Conservation (phyloP, 37 sponge, comb jelly and placozoan species). For the Halichondria panicea region DNA sequence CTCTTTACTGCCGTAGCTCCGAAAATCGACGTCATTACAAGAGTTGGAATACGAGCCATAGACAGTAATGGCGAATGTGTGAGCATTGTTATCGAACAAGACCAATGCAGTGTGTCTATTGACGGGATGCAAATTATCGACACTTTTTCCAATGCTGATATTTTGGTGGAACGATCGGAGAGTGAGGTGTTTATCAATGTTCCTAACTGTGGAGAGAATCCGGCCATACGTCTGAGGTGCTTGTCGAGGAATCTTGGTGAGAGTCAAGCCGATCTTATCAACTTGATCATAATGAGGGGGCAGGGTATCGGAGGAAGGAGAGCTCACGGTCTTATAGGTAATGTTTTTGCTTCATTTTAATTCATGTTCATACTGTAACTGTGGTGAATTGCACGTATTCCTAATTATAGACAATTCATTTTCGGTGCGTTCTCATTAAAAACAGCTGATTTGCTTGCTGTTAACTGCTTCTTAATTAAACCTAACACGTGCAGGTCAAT, state of each 20-base stretch:
- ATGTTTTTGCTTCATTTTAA: no score
- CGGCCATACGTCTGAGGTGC: no score
- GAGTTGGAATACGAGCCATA: constrained; percentile 55
- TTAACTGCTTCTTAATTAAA: no score
- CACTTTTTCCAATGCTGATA: constrained; percentile 8
- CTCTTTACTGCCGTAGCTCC: neutral
- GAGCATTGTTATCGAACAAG: constrained; percentile 36
- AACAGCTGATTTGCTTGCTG: no score
- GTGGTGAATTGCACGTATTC: no score
- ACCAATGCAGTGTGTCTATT: constrained; percentile 16
- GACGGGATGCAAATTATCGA: neutral
- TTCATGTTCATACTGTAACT: no score
- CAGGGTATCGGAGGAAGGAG: constrained; percentile 38
- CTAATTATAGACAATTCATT: no score
- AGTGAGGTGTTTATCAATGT: constrained; percentile 31
- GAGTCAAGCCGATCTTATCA: constrained; percentile 29
- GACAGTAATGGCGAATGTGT: constrained; percentile 19
- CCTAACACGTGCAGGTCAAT: constrained; percentile 84
- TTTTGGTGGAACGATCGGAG: neutral
- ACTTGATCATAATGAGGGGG: constrained; percentile 66
- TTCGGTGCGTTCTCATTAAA: no score
- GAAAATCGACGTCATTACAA: constrained; percentile 36
- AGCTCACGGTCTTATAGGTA: constrained; percentile 78
- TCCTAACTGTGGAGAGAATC: constrained; percentile 55
- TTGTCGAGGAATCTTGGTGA: constrained; percentile 44